Conservation (phyloP, 64 coral and sea anemone genomes). For the Porites australiensis region DNA sequence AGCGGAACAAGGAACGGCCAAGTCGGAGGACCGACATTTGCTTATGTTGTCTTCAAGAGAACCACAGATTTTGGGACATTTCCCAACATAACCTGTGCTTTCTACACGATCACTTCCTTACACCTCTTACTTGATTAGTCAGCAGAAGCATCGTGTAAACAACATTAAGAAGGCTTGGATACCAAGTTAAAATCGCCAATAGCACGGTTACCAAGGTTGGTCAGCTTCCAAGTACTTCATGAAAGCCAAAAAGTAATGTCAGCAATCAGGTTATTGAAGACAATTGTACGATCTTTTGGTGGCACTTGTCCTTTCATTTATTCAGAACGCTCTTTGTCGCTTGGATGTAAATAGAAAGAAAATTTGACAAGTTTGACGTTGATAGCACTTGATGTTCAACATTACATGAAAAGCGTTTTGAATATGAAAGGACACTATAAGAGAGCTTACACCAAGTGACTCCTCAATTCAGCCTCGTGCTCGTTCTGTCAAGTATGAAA, state of each 20-base stretch:
- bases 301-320: too few relatives aligned
- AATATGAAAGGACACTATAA: background rate
- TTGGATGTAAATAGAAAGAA: too few relatives aligned
- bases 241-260: too few relatives aligned
- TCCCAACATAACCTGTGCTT: background rate
- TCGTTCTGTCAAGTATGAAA: background rate
- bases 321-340: too few relatives aligned
- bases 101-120: background rate
- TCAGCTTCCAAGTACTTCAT: too few relatives aligned
- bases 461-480: background rate
- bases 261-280: too few relatives aligned
- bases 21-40: constrained; percentile 30
- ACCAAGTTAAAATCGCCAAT: background rate
- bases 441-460: background rate
- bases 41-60: background rate
- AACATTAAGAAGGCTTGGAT: background rate
- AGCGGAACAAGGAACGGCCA: background rate
- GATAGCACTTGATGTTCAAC: too few relatives aligned
- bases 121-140: background rate
- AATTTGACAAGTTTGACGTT: too few relatives aligned
- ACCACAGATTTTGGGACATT: background rate
- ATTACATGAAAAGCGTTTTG: too few relatives aligned
- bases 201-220: too few relatives aligned
- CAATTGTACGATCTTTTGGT: too few relatives aligned
- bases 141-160: background rate